Conservation (phyloP, 2,113 vertebrate genomes). For the Etheostoma cragini region DNA sequence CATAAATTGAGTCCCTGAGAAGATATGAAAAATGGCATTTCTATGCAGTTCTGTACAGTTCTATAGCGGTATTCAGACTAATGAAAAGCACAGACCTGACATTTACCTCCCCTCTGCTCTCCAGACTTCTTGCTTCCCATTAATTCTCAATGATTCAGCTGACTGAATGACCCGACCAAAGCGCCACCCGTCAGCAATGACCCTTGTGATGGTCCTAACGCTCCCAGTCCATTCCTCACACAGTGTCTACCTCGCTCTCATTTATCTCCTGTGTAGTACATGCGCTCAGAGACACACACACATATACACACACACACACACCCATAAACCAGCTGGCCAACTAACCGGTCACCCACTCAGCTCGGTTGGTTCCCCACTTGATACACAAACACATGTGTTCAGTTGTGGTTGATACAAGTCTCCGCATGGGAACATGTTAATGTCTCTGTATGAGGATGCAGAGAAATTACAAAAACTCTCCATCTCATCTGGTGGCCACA, state of each 20-base stretch:
- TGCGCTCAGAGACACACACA: conserved; percentile 12
- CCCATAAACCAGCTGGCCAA: conserved; percentile 3
- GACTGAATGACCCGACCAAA: conserved; percentile 39
- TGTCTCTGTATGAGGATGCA: not conserved
- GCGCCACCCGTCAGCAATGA: conserved; percentile 23
- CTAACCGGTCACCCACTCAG: conserved; percentile 15
- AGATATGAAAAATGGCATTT: not conserved
- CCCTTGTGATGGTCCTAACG: conserved; percentile 39
- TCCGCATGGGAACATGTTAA: not conserved
- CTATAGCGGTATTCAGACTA: not conserved
- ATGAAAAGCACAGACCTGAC: conserved; percentile 40
- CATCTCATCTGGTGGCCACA: not conserved
- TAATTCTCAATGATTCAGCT: conserved; percentile 54
- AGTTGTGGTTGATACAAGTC: not conserved
- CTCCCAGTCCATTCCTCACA: conserved; percentile 46
- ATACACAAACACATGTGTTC: not conserved
- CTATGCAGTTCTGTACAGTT: not conserved
- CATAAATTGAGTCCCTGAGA: not conserved
- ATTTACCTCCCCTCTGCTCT: conserved; percentile 35
- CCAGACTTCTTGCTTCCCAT: conserved; percentile 25
- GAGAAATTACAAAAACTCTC: not conserved
- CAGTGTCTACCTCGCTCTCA: conserved; percentile 14
- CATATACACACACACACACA: not conserved
- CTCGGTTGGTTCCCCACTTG: not conserved
- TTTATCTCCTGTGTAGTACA: conserved; percentile 40